These are phyloP conservation scores for Mythimna ferrago DNA, from an alignment of 2,888 invertebrate species.

Conservation along the genomic window DNA sequence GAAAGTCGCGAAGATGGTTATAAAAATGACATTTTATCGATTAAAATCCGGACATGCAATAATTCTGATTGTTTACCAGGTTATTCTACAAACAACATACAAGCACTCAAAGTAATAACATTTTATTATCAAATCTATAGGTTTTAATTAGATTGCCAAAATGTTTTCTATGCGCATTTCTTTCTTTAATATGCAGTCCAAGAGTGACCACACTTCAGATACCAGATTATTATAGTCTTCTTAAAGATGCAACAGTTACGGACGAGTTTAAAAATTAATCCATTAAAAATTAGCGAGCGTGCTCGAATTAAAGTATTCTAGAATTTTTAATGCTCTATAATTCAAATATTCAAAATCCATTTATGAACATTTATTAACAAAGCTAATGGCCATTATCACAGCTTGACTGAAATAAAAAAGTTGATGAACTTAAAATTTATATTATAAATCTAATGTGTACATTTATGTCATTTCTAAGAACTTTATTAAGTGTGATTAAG, in stretches of 20 bases:
- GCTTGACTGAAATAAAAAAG: constrained; percentile 6
- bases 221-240: no score
- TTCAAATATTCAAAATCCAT: constrained; percentile 26
- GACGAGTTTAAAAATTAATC: constrained; percentile 18
- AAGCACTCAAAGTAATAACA: no score
- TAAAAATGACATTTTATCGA: no score
- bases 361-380: constrained; percentile 4
- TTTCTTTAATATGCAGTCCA: no score
- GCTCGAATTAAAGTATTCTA: neutral
- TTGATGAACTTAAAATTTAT: constrained; percentile 32
- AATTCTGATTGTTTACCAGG: no score
- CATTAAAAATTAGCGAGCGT: neutral
- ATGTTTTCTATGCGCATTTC: no score
- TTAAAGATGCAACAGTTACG: constrained; percentile 4
- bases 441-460: constrained; percentile 43
- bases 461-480: constrained; percentile 51
- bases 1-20: no score
- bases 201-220: no score
- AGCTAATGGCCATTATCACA: constrained; percentile 11
- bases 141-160: no score
- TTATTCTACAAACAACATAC: no score
- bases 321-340: neutral
- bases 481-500: constrained; percentile 57
- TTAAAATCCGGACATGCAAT: no score
- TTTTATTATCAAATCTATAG: no score